These are phyloP conservation scores for Paracanthobrama guichenoti DNA, from an alignment of 2,113 vertebrate species.

Conservation along the genomic window DNA sequence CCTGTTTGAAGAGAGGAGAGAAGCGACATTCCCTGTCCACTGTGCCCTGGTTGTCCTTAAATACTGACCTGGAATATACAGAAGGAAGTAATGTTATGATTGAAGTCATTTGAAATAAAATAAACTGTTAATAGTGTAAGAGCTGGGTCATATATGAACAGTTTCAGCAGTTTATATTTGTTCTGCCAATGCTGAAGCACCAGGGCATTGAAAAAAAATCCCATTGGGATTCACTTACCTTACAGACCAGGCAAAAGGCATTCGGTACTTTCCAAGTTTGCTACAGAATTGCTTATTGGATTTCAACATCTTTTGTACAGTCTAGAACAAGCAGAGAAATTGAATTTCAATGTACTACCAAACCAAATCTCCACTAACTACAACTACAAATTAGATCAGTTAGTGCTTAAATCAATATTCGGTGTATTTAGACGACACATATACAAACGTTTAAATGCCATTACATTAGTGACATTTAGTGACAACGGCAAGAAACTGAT, in stretches of 20 bases:
- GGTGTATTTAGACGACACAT: not conserved
- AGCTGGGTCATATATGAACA: no score
- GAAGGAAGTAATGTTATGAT: not conserved
- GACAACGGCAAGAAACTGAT: not conserved
- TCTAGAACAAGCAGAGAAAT: constrained; percentile 70
- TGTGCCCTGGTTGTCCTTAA: constrained; percentile 94
- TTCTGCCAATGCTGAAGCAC: not conserved
- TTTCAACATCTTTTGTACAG: constrained; percentile 92
- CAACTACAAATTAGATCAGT: not conserved
- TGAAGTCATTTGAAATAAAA: not conserved
- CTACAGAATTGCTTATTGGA: constrained; percentile 94
- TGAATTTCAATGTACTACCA: not conserved
- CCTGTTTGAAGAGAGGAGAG: constrained; percentile 95
- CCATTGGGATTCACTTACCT: constrained; percentile 77
- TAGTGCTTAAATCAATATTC: not conserved
- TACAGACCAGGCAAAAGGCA: constrained; percentile 98
- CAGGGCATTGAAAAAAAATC: not conserved
- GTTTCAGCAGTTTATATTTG: not conserved
- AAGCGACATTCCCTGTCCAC: constrained; percentile 94
- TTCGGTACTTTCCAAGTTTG: constrained; percentile 93
- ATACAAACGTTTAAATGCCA: not conserved
- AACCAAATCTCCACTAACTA: not conserved
- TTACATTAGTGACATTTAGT: not conserved
- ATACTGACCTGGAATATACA: constrained; percentile 80
- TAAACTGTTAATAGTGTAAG: not conserved